These are phyloP conservation scores for Himalopsyche phryganea DNA, from an alignment of 1,140 invertebrate genomes.

Conservation along the genomic window DNA sequence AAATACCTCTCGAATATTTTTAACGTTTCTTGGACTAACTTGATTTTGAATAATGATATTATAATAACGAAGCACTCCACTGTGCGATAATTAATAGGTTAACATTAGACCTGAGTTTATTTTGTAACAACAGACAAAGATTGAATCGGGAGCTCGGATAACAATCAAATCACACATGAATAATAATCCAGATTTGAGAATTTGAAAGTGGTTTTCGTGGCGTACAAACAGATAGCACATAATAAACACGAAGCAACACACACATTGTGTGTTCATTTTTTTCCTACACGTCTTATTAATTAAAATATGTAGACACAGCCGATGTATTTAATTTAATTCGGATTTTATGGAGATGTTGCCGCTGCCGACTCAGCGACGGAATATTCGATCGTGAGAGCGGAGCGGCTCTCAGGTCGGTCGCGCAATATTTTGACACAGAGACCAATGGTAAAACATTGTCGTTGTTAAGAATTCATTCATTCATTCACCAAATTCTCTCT, in stretches of 20 bases:
- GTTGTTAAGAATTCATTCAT: too few relatives aligned
- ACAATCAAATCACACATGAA: constrained; percentile 35
- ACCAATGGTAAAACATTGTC: too few relatives aligned
- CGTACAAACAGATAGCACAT: constrained; percentile 1
- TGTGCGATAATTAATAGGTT: constrained; percentile 9
- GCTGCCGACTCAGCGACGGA: constrained; percentile 3
- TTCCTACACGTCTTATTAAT: constrained; percentile 26
- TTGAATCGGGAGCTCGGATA: constrained; percentile 25
- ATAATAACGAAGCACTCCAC: too few relatives aligned
- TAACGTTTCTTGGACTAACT: too few relatives aligned
- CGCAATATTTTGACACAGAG: too few relatives aligned
- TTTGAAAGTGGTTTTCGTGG: constrained; percentile 22
- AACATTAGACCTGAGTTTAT: constrained; percentile 8
- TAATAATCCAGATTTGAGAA: constrained; percentile 32
- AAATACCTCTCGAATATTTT: too few relatives aligned
- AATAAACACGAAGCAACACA: constrained; percentile 10
- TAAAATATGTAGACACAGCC: constrained; percentile 24
- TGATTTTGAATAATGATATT: too few relatives aligned
- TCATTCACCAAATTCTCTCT: too few relatives aligned
- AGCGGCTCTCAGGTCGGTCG: background rate
- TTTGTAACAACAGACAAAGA: constrained; percentile 25
- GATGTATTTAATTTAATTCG: constrained; percentile 17
- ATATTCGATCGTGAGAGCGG: constrained; percentile 18
- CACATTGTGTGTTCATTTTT: constrained; percentile 20
- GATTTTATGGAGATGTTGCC: too few relatives aligned